Evolutionary conservation across 1,140 invertebrate species (phyloP).

Genomic region (Bicyclus anynana): DNA sequence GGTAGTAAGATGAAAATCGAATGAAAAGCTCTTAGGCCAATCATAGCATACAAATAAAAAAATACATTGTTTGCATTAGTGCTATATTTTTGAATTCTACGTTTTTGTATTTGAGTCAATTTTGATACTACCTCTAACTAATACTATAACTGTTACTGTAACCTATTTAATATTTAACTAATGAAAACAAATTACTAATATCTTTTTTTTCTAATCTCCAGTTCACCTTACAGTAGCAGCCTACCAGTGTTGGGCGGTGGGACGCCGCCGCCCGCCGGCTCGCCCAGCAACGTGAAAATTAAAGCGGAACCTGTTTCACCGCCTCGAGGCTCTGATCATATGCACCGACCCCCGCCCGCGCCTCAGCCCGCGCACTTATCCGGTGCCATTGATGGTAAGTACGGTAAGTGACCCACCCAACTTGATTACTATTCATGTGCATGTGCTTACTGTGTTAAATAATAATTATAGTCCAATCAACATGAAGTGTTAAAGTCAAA

Average conservation of each 20-base stretch:
- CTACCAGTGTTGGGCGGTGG: constrained; percentile 89
- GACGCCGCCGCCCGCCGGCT: constrained; percentile 89
- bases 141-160: not conserved
- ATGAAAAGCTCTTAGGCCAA: no score
- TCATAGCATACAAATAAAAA: no score
- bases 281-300: constrained; percentile 91
- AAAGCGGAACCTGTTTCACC: constrained; percentile 97
- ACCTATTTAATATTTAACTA: not conserved
- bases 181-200: constrained; percentile 7
- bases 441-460: no score
- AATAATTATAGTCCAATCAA: no score
- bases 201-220: constrained; percentile 5
- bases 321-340: constrained; percentile 78
- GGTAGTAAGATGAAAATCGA: no score
- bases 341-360: constrained; percentile 73
- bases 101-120: no score
- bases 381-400: constrained; percentile 67
- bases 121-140: no score
- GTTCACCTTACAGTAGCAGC: constrained; percentile 74
- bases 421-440: not conserved
- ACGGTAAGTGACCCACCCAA: not conserved
- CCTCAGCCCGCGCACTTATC: constrained; percentile 74
- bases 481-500: no score
- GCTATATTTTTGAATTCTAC: no score
- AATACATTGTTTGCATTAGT: no score